phyloP scores from a whole-genome alignment of 1,140 invertebrate species.

The Nasonia vitripennis region DNA sequence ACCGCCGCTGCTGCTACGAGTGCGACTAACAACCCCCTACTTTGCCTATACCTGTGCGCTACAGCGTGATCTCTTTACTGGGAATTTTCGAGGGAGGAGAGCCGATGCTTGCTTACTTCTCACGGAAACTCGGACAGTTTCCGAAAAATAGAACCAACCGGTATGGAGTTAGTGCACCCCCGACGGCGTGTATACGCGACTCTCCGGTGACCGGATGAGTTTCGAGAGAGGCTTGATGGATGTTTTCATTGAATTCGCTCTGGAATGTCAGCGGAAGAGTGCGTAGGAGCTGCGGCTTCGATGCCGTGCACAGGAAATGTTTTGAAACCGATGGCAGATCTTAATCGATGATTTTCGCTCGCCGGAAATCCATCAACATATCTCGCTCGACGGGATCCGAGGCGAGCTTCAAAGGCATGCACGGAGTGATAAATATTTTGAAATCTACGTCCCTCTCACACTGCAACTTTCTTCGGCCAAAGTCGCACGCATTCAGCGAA shows the following conservation, averaged over 20 bases:
- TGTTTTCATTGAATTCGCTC: constrained; percentile 22
- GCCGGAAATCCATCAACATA: too few species aligned
- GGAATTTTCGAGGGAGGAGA: constrained; percentile 10
- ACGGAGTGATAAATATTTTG: background rate
- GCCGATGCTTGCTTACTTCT: constrained; percentile 36
- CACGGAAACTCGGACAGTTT: constrained; percentile 44
- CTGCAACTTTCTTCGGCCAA: background rate
- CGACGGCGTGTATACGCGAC: constrained; percentile 1
- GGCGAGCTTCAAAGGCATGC: too few species aligned
- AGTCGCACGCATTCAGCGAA: background rate
- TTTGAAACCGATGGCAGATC: background rate
- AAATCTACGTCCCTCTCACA: too few species aligned
- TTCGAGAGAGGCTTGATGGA: constrained; percentile 36
- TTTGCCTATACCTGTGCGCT: background rate
- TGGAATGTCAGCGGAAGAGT: constrained; percentile 19
- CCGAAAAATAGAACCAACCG: constrained; percentile 13
- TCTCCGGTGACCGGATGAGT: background rate
- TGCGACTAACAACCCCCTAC: background rate
- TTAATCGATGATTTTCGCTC: background rate
- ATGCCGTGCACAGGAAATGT: background rate
- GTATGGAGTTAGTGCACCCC: background rate
- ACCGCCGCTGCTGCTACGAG: background rate
- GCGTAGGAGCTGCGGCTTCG: too few species aligned
- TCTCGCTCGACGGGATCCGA: background rate
- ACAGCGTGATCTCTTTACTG: constrained; percentile 31